phyloP scores from a whole-genome alignment of 53 echinoderm and acorn worm species.

The Henricia sp. region DNA sequence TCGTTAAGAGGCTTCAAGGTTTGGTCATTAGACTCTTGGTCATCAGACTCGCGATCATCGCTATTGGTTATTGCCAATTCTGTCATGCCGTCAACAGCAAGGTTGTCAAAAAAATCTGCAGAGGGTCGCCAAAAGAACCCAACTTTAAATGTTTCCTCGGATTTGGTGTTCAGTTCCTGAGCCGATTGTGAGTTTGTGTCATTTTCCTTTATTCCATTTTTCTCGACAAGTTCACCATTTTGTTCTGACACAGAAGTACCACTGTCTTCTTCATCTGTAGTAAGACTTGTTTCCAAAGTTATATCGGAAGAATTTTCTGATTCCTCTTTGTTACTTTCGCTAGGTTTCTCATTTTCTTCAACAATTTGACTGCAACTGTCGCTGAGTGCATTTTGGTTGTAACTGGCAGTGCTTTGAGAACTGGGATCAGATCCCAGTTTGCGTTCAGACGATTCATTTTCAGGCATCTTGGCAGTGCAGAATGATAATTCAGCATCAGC shows the following conservation, averaged over 20 bases:
- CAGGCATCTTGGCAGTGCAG: not conserved
- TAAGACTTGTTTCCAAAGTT: not conserved
- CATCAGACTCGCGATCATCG: not conserved
- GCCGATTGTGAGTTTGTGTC: not conserved
- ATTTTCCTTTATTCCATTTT: not conserved
- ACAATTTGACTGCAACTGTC: not conserved
- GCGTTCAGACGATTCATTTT: not conserved
- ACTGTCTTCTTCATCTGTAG: not conserved
- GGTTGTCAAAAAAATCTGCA: not conserved
- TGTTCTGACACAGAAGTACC: not conserved
- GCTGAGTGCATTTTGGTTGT: not conserved
- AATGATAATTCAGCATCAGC: not conserved
- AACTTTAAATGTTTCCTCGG: not conserved
- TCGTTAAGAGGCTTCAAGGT: not conserved
- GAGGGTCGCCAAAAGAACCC: conserved; percentile 14
- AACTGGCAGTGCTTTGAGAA: not conserved
- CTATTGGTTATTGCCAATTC: not conserved
- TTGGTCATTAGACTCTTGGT: no score
- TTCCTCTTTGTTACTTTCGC: not conserved
- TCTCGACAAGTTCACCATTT: not conserved
- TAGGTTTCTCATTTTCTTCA: not conserved
- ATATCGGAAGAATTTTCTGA: not conserved
- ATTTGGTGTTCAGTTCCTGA: not conserved
- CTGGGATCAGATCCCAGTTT: not conserved
- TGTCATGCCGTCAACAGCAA: no score